Percentiles rank a stretch among this genome's conserved stretches.
Conservation (phyloP, 1,140 invertebrate genomes). For the Drosophila sulfurigaster region DNA sequence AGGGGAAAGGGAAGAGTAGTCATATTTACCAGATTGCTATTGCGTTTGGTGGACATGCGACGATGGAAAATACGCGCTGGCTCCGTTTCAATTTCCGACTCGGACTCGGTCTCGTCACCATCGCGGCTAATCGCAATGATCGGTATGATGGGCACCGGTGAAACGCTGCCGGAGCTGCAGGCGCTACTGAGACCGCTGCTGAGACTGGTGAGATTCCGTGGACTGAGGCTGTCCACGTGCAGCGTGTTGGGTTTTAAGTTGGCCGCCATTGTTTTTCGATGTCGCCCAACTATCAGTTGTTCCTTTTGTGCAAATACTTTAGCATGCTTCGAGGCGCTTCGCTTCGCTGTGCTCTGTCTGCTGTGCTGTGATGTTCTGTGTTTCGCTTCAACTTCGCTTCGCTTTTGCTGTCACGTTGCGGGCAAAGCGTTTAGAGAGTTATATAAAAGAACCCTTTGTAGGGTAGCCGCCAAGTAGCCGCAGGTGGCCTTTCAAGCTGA, state of each 20-base stretch:
- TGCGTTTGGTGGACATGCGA: constrained; percentile 88
- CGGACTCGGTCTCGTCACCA: constrained; percentile 87
- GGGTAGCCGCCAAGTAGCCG: constrained; percentile 56
- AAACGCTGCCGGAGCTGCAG: constrained; percentile 77
- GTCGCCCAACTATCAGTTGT: constrained; percentile 15
- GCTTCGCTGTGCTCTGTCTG: not conserved
- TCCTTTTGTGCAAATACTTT: constrained; percentile 39
- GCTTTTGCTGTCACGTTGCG: constrained; percentile 43
- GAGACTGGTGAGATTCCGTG: constrained; percentile 41
- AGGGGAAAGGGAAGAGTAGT: constrained; percentile 61
- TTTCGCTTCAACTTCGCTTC: constrained; percentile 6
- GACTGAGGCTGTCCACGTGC: constrained; percentile 46
- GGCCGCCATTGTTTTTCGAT: constrained; percentile 65
- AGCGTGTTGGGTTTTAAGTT: constrained; percentile 72
- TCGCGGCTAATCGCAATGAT: constrained; percentile 78
- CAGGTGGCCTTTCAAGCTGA: constrained; percentile 61
- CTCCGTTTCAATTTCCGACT: constrained; percentile 89
- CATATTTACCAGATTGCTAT: constrained; percentile 87
- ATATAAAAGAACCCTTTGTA: constrained; percentile 45
- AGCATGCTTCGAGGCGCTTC: constrained; percentile 48
- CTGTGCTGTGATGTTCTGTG: not conserved
- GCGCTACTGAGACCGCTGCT: constrained; percentile 67
- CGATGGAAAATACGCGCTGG: constrained; percentile 88
- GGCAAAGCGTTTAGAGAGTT: constrained; percentile 41
- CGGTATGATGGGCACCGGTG: constrained; percentile 74